phyloP scores from a whole-genome alignment of 2,113 vertebrate species.

The Motacilla tschutschensis region DNA sequence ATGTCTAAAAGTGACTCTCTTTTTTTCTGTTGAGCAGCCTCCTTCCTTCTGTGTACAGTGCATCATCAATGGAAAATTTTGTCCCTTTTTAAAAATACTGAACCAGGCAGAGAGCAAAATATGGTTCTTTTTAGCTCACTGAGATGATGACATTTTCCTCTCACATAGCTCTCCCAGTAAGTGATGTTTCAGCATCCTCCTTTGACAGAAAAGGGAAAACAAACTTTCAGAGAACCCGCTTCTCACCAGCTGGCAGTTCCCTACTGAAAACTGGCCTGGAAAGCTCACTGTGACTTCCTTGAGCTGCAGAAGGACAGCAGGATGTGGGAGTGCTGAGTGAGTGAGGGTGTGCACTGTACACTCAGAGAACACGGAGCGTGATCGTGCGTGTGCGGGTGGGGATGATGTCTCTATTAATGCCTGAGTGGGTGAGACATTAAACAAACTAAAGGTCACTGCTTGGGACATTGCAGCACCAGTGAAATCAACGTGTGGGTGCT shows the following conservation, averaged over 20 bases:
- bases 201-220: constrained; percentile 1
- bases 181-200: constrained; percentile 24
- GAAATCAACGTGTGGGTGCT: neutral
- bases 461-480: neutral
- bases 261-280: neutral
- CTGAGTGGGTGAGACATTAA: neutral
- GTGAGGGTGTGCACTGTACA: accelerated
- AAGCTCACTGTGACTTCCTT: neutral
- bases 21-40: constrained; percentile 13
- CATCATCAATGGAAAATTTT: constrained; percentile 41
- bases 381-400: neutral
- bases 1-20: neutral
- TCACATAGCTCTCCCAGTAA: constrained; percentile 44
- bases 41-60: constrained; percentile 10
- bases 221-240: neutral
- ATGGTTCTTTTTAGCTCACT: constrained; percentile 35
- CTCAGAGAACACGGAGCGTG: neutral
- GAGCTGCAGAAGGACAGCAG: neutral
- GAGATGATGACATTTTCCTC: constrained; percentile 12
- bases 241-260: neutral
- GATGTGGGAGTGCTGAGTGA: neutral
- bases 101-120: constrained; percentile 15
- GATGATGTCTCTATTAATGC: neutral
- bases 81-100: constrained; percentile 31
- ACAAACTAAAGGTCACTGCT: neutral